phyloP scores from a whole-genome alignment of 1,140 invertebrate species.

The Leptoteleia sp. region DNA sequence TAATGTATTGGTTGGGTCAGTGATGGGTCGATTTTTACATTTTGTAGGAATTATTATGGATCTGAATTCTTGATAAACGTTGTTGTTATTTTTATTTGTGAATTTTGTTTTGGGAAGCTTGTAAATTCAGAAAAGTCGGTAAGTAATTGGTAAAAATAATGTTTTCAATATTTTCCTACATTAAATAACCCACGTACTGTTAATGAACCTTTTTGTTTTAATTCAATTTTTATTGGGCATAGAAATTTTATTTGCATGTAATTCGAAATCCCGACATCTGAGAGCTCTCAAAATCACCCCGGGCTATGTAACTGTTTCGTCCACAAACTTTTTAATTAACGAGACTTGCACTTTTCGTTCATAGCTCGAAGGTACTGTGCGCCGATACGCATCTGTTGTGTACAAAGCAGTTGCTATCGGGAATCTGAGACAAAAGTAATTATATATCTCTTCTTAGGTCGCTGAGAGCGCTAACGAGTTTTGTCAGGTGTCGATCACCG shows the following conservation, averaged over 20 bases:
- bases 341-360: constrained; percentile 50
- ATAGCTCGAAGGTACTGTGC: constrained; percentile 35
- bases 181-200: constrained; percentile 3
- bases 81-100: too few relatives aligned
- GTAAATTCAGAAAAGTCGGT: too few relatives aligned
- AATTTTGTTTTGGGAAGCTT: too few relatives aligned
- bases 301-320: constrained; percentile 44
- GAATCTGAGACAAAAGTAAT: constrained; percentile 47
- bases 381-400: constrained; percentile 43
- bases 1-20: too few relatives aligned
- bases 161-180: not conserved
- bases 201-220: constrained; percentile 8
- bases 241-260: constrained; percentile 33
- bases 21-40: too few relatives aligned
- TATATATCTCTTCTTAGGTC: constrained; percentile 33
- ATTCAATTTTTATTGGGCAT: constrained; percentile 3
- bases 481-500: constrained; percentile 32
- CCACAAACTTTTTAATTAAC: constrained; percentile 63
- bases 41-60: too few relatives aligned
- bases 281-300: constrained; percentile 43
- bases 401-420: constrained; percentile 18
- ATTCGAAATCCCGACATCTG: constrained; percentile 25
- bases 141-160: constrained; percentile 5
- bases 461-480: constrained; percentile 40
- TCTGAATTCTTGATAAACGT: too few relatives aligned